Evolutionary conservation across 1,140 invertebrate species (phyloP).

Genomic region (Hylaeus volcanicus): DNA sequence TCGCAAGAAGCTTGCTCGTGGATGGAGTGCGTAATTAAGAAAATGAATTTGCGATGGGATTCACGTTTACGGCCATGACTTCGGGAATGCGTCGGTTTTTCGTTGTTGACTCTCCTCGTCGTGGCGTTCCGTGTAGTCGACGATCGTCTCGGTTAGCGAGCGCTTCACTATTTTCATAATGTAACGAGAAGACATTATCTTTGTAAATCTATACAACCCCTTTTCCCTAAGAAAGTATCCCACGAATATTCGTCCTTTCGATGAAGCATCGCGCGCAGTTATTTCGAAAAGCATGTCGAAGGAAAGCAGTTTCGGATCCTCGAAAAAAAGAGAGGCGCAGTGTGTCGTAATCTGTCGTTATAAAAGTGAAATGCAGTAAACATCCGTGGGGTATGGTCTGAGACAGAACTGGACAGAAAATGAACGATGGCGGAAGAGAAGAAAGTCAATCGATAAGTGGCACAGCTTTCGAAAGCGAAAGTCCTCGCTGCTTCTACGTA

Average conservation of each 20-base stretch:
- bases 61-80: slow-evolving; percentile 1
- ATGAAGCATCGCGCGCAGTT: neutral
- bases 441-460: slow-evolving; percentile 61
- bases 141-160: neutral
- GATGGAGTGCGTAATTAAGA: slow-evolving; percentile 18
- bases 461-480: slow-evolving; percentile 73
- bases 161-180: neutral
- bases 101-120: no score
- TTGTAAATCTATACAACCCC: no score
- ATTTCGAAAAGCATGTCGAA: neutral
- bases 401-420: neutral
- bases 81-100: slow-evolving; percentile 2
- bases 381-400: neutral
- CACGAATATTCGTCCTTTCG: no score
- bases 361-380: slow-evolving; percentile 21
- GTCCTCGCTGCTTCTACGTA: slow-evolving; percentile 45
- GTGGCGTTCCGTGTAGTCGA: neutral
- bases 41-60: slow-evolving; percentile 15
- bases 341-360: neutral
- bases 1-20: neutral
- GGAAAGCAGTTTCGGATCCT: neutral
- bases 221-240: no score
- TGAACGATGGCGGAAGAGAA: slow-evolving; percentile 45
- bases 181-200: neutral
- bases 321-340: neutral